A percentile compares a stretch with the other conserved stretches of the same genome.
phyloP scores from a whole-genome alignment of 2,888 invertebrate species.

The Smittia aterrima region DNA sequence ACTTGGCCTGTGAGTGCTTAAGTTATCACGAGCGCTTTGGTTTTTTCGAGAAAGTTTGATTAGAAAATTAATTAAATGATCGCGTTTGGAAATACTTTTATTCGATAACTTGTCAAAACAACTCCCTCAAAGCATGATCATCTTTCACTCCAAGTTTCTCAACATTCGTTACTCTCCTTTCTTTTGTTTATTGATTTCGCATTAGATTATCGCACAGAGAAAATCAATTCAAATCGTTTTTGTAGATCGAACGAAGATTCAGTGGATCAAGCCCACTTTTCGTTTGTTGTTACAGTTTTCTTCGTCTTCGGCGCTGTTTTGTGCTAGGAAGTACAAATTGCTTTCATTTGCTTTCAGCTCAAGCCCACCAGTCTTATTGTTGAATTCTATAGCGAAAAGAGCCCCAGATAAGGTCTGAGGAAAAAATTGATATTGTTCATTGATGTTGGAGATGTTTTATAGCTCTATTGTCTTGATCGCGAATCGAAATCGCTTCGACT shows the following conservation, averaged over 20 bases:
- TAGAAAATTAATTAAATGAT: too few relatives aligned
- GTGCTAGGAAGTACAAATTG: conserved; percentile 31
- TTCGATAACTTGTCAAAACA: too few relatives aligned
- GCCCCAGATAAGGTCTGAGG: conserved; percentile 2
- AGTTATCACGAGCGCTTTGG: too few relatives aligned
- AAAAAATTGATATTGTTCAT: conserved; percentile 12
- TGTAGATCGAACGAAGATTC: conserved; percentile 17
- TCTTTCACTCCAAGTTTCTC: conserved; percentile 5
- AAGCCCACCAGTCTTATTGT: conserved; percentile 29
- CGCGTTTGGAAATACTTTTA: too few relatives aligned
- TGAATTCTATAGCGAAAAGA: conserved; percentile 7
- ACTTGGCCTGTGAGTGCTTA: too few relatives aligned
- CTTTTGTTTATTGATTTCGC: conserved; percentile 37
- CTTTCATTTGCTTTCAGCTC: conserved; percentile 29
- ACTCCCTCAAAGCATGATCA: too few relatives aligned
- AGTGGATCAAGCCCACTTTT: conserved; percentile 33
- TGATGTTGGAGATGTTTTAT: conserved; percentile 21
- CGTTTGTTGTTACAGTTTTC: conserved; percentile 25
- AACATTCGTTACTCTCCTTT: conserved; percentile 17
- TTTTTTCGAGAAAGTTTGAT: too few relatives aligned
- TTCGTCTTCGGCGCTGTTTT: conserved; percentile 11
- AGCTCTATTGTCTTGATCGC: not conserved
- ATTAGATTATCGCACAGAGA: conserved; percentile 9
- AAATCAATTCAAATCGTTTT: conserved; percentile 25
- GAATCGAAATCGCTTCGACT: not conserved